These are phyloP conservation scores for Seladonia tumulorum DNA, from an alignment of 2,888 invertebrate genomes.

Conservation along the genomic window DNA sequence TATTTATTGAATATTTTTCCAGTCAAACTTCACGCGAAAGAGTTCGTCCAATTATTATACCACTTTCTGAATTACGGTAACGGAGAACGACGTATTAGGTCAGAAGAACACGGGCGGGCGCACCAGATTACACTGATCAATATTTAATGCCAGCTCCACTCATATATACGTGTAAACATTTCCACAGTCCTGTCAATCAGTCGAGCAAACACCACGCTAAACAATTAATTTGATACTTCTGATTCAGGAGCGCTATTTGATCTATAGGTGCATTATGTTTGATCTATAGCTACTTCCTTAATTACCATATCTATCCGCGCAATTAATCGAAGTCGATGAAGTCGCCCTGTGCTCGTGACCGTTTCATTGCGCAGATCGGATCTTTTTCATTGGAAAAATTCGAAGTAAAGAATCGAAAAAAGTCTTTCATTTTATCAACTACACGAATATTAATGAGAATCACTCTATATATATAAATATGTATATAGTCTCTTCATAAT, in stretches of 20 bases:
- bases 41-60: background rate
- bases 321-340: background rate
- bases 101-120: background rate
- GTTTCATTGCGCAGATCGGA: background rate
- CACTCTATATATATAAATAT: too few relatives aligned
- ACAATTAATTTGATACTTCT: slow-evolving; percentile 4
- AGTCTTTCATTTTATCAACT: too few relatives aligned
- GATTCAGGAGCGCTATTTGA: background rate
- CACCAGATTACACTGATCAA: background rate
- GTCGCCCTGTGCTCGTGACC: background rate
- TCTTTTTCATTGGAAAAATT: background rate
- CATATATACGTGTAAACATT: background rate
- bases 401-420: too few relatives aligned
- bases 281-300: background rate
- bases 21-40: background rate
- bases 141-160: background rate
- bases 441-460: too few relatives aligned
- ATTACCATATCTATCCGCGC: background rate
- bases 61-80: slow-evolving; percentile 2
- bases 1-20: background rate
- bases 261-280: background rate
- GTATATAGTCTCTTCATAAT: too few relatives aligned
- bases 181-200: slow-evolving; percentile 2
- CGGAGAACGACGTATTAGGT: background rate
- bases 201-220: background rate